Evolutionary conservation across 1,140 invertebrate species (phyloP).

Genomic region (Drosophila nannoptera): DNA sequence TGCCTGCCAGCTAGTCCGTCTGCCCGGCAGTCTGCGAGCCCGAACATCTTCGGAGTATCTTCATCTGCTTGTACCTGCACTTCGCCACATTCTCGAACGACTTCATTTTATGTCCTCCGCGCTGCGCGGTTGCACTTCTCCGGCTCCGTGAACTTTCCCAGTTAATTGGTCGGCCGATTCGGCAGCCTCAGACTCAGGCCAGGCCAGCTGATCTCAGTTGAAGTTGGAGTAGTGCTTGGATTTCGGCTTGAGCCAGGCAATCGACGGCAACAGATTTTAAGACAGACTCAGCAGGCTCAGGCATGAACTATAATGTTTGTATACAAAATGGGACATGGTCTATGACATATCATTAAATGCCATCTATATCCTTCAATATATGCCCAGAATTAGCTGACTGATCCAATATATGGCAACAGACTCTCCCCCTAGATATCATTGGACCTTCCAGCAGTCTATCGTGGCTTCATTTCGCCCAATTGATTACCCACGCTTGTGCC

Average conservation of each 20-base stretch:
- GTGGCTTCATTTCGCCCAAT: too few species aligned
- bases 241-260: too few species aligned
- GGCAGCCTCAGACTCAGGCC: conserved; percentile 23
- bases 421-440: too few species aligned
- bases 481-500: too few species aligned
- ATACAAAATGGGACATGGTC: too few species aligned
- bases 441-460: too few species aligned
- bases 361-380: too few species aligned
- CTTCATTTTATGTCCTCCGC: conserved; percentile 74
- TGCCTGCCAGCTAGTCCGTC: conserved; percentile 9
- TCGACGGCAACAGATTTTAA: neutral
- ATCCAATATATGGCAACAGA: too few species aligned
- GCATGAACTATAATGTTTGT: too few species aligned
- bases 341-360: too few species aligned
- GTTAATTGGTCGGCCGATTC: conserved; percentile 72
- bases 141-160: conserved; percentile 70
- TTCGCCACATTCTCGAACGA: conserved; percentile 66
- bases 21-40: conserved; percentile 4
- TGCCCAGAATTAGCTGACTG: too few species aligned
- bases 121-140: conserved; percentile 67
- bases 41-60: conserved; percentile 41
- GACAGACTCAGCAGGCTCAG: too few species aligned
- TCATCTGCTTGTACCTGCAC: conserved; percentile 38
- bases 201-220: neutral
- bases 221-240: neutral